A percentile compares a stretch with the other conserved stretches of the same genome.
These are phyloP conservation scores for Catocala sponsa DNA, from an alignment of 2,888 invertebrate species.

Conservation along the genomic window DNA sequence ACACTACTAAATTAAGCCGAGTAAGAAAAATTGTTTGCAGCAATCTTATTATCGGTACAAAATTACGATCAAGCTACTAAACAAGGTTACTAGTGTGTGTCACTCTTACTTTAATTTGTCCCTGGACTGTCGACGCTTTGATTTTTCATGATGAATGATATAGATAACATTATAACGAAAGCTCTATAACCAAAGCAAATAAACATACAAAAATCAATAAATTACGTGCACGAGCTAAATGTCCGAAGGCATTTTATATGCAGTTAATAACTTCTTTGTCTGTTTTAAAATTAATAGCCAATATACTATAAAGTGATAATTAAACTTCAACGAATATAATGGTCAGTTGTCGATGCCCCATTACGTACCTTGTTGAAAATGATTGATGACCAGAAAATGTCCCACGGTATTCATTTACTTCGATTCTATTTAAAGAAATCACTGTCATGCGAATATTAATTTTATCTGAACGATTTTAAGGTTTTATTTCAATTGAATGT, in stretches of 20 bases:
- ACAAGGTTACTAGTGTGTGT: too few relatives aligned
- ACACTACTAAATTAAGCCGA: too few relatives aligned
- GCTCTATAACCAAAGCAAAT: background rate
- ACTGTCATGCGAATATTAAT: constrained; percentile 12
- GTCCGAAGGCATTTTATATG: constrained; percentile 20
- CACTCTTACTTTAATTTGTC: too few relatives aligned
- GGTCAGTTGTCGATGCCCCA: constrained; percentile 49
- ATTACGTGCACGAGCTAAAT: constrained; percentile 18
- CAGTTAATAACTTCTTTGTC: constrained; percentile 40
- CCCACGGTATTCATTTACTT: constrained; percentile 44
- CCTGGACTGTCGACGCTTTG: too few relatives aligned
- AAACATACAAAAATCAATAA: constrained; percentile 23
- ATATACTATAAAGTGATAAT: constrained; percentile 42
- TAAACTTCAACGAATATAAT: constrained; percentile 46
- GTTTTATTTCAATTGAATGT: constrained; percentile 12
- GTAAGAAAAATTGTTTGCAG: too few relatives aligned
- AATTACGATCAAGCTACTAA: too few relatives aligned
- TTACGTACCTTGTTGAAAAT: constrained; percentile 40
- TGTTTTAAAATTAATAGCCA: constrained; percentile 29
- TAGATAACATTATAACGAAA: background rate
- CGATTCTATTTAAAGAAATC: constrained; percentile 30
- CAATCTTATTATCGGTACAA: too few relatives aligned
- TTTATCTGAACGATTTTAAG: constrained; percentile 10
- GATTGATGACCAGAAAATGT: constrained; percentile 48
- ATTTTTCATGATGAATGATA: background rate